Evolutionary conservation across 2,888 invertebrate species (phyloP).

Genomic region (Acrobasis suavella): DNA sequence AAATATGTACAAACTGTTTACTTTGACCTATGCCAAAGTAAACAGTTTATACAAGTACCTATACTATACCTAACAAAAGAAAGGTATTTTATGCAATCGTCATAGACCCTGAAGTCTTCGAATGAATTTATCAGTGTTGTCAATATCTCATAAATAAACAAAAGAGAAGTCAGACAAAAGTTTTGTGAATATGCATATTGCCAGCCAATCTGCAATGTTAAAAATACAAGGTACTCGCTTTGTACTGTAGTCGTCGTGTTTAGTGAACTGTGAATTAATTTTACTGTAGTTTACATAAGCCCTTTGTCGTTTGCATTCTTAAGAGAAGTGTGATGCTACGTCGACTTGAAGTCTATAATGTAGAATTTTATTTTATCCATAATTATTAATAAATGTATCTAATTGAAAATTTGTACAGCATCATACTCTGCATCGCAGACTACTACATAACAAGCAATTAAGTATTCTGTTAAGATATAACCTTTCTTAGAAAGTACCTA

Average conservation of each 20-base stretch:
- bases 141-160: slow-evolving; percentile 27
- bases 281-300: slow-evolving; percentile 38
- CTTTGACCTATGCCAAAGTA: no score
- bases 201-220: slow-evolving; percentile 75
- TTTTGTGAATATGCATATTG: slow-evolving; percentile 65
- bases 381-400: no score
- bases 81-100: not conserved
- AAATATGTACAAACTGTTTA: no score
- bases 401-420: no score
- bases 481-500: no score
- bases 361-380: not conserved
- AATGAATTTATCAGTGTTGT: not conserved
- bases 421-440: no score
- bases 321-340: slow-evolving; percentile 8
- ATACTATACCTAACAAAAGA: no score
- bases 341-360: not conserved
- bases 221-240: slow-evolving; percentile 56
- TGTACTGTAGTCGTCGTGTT: slow-evolving; percentile 50
- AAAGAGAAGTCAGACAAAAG: slow-evolving; percentile 43
- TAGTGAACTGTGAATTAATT: slow-evolving; percentile 36
- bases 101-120: not conserved
- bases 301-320: slow-evolving; percentile 19
- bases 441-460: no score
- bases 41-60: no score
- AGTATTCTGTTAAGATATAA: no score